Percentiles rank a stretch among this genome's conserved stretches.
These are phyloP conservation scores for Drosophila prosaltans DNA, from an alignment of 1,140 invertebrate genomes.

Conservation along the genomic window DNA sequence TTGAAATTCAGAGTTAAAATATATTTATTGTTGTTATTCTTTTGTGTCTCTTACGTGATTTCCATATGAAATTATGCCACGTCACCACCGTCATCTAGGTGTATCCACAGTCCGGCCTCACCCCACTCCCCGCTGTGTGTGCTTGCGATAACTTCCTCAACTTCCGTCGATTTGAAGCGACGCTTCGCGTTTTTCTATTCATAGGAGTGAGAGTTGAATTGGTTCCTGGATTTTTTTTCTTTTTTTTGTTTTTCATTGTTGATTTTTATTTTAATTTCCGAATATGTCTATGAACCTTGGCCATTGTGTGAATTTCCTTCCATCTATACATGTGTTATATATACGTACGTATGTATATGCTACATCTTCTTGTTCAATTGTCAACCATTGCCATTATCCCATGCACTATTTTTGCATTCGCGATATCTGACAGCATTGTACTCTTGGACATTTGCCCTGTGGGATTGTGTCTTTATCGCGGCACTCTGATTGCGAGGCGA, in stretches of 20 bases:
- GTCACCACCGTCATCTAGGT: constrained; percentile 27
- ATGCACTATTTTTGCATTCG: constrained; percentile 1
- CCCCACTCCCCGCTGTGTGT: background rate
- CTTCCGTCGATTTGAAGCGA: background rate
- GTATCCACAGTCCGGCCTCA: constrained; percentile 7
- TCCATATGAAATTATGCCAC: constrained; percentile 68
- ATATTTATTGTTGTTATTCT: constrained; percentile 32
- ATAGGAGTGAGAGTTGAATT: background rate
- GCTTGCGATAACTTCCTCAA: constrained; percentile 1
- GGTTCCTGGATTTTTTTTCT: background rate
- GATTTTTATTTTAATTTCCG: background rate
- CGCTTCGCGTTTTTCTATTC: background rate
- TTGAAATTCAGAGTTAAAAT: constrained; percentile 54
- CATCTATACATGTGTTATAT: background rate
- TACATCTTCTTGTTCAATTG: constrained; percentile 27
- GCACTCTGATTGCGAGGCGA: too few species aligned
- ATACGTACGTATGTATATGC: background rate
- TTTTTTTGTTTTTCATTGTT: background rate
- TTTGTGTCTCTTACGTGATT: constrained; percentile 56
- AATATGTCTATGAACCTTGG: background rate
- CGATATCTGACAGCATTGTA: background rate
- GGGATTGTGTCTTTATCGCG: background rate
- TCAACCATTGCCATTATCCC: constrained; percentile 21
- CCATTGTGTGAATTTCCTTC: background rate
- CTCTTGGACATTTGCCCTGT: constrained; percentile 10